Evolutionary conservation across 2,888 invertebrate genomes (phyloP).

Genomic region (Barypeithes pellucidus): DNA sequence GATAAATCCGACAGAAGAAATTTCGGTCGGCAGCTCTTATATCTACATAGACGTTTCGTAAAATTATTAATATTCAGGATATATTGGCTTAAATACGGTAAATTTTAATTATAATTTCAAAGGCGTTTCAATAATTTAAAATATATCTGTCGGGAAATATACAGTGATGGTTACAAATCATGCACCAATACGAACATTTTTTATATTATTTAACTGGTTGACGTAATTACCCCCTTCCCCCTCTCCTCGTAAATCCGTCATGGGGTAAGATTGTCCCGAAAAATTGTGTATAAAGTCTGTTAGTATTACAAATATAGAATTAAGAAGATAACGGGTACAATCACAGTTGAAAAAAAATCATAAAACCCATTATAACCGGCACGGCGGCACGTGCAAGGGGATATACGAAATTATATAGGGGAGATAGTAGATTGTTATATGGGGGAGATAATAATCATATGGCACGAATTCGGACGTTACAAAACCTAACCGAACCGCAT

Average conservation of each 20-base stretch:
- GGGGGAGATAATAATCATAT: constrained; percentile 47
- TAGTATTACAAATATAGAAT: constrained; percentile 6
- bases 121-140: not conserved
- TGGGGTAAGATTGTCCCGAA: too few relatives aligned
- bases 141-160: too few relatives aligned
- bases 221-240: too few relatives aligned
- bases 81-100: not conserved
- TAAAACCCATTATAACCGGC: constrained; percentile 7
- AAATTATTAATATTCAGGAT: not conserved
- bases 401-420: constrained; percentile 31
- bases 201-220: too few relatives aligned
- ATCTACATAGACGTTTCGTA: not conserved
- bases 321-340: constrained; percentile 12
- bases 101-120: not conserved
- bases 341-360: constrained; percentile 12
- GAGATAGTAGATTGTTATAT: constrained; percentile 37
- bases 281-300: not conserved
- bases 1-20: too few relatives aligned
- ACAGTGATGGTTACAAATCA: too few relatives aligned
- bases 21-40: too few relatives aligned
- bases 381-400: constrained; percentile 25
- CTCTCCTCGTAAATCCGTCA: too few relatives aligned
- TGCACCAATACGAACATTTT: too few relatives aligned
- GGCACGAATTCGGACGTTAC: constrained; percentile 43
- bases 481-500: constrained; percentile 41